A percentile compares a stretch with the other conserved stretches of the same genome.
These are phyloP conservation scores for Epinephelus fuscoguttatus DNA, from an alignment of 2,113 vertebrate species.

Conservation along the genomic window DNA sequence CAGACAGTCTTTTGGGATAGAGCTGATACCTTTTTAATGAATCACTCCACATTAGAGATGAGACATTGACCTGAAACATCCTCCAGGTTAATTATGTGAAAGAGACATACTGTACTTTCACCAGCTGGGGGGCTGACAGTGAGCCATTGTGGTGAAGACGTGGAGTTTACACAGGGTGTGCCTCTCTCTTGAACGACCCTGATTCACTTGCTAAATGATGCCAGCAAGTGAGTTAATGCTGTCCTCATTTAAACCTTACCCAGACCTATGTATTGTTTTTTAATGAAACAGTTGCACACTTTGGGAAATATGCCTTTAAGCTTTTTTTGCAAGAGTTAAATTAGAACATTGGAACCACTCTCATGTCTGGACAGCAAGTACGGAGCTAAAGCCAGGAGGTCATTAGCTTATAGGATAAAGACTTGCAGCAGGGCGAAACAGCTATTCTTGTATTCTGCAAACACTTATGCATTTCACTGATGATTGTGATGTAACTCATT, in stretches of 20 bases:
- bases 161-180: background rate
- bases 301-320: background rate
- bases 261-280: background rate
- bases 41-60: slow-evolving; percentile 30
- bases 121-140: background rate
- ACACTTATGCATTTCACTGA: background rate
- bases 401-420: background rate
- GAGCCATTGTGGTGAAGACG: background rate
- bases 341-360: background rate
- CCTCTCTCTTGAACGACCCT: slow-evolving; percentile 23
- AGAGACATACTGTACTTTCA: background rate
- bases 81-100: slow-evolving; percentile 20
- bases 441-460: background rate
- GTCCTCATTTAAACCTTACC: background rate
- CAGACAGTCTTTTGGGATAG: slow-evolving; percentile 18
- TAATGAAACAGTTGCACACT: background rate
- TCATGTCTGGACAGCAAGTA: background rate
- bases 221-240: background rate
- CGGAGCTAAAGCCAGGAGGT: background rate
- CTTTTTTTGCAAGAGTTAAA: slow-evolving; percentile 4
- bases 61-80: slow-evolving; percentile 17
- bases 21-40: slow-evolving; percentile 14
- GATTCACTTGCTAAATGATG: slow-evolving; percentile 18
- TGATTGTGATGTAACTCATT: background rate
- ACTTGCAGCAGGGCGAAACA: background rate